Evolutionary conservation across 2,113 vertebrate genomes (phyloP).

Genomic region (Scartelaos histophorus): DNA sequence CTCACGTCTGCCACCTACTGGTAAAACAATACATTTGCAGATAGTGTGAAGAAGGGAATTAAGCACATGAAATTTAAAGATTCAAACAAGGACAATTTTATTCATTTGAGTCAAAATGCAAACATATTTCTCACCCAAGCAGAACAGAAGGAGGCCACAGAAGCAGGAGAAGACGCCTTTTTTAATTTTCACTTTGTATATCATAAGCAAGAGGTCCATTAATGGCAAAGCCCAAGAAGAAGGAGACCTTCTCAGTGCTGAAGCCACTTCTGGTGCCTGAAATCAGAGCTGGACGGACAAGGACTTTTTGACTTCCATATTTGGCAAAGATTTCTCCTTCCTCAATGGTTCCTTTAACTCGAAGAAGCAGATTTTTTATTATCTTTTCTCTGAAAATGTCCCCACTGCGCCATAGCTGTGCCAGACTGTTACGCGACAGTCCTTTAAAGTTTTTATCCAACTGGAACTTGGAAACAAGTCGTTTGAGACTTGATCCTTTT

Average conservation of each 20-base stretch:
- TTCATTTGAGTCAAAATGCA: too few species aligned
- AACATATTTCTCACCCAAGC: too few species aligned
- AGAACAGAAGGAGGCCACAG: too few species aligned
- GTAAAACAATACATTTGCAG: too few species aligned
- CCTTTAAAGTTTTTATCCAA: constrained; percentile 43
- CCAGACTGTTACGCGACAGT: not conserved
- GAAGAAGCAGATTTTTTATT: constrained; percentile 31
- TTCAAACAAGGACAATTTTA: too few species aligned
- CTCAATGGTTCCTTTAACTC: constrained; percentile 53
- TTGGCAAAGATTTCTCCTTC: constrained; percentile 38
- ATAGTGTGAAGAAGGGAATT: too few species aligned
- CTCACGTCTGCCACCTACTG: too few species aligned
- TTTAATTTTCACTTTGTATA: constrained; percentile 48
- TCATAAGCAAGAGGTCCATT: constrained; percentile 63
- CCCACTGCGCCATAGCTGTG: constrained; percentile 55
- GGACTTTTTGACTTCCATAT: constrained; percentile 49
- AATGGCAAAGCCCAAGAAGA: constrained; percentile 67
- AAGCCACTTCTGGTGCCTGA: constrained; percentile 45
- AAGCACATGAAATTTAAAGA: too few species aligned
- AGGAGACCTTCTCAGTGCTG: constrained; percentile 68
- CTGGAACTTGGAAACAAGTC: constrained; percentile 45
- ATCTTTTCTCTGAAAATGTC: constrained; percentile 55
- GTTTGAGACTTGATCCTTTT: constrained; percentile 32
- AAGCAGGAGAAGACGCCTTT: too few species aligned
- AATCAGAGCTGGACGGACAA: constrained; percentile 43